These are phyloP conservation scores for Pangasius macronema DNA, from an alignment of 2,797 vertebrate species.

Conservation along the genomic window DNA sequence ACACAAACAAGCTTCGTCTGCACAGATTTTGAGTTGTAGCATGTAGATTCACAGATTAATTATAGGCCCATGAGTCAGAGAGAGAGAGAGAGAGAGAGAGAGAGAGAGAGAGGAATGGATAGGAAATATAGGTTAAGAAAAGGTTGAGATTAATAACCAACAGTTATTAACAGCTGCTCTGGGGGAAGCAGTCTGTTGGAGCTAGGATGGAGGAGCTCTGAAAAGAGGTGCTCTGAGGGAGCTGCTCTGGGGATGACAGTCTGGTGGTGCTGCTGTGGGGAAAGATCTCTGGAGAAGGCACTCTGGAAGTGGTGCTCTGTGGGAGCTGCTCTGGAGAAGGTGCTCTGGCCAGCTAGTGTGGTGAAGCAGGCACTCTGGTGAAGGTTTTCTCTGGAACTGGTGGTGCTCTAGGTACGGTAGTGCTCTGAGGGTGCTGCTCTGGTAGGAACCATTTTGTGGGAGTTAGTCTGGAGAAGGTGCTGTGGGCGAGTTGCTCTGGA, in stretches of 20 bases:
- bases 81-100: background rate
- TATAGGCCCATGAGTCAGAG: background rate
- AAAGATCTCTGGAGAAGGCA: background rate
- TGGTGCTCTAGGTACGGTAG: background rate
- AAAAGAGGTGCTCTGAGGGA: background rate
- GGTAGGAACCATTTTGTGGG: background rate
- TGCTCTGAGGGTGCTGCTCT: background rate
- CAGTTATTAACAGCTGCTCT: background rate
- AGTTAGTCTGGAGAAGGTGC: background rate
- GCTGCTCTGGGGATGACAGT: background rate
- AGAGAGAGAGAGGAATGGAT: background rate
- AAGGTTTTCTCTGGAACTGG: background rate
- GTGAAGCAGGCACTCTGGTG: background rate
- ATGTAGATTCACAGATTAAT: background rate
- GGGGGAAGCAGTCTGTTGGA: background rate
- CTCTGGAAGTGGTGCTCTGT: background rate
- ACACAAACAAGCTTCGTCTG: background rate
- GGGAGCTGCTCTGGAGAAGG: background rate
- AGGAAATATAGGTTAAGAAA: background rate
- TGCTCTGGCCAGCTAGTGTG: background rate
- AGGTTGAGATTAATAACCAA: too few relatives aligned
- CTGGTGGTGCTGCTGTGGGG: background rate
- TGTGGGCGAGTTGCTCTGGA: background rate
- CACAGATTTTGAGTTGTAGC: background rate
- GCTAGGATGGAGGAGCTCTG: background rate